Percentiles rank a stretch among this genome's conserved stretches.
These are phyloP conservation scores for Sternarchorhynchus goeldii DNA, from an alignment of 2,797 vertebrate species.

Conservation along the genomic window DNA sequence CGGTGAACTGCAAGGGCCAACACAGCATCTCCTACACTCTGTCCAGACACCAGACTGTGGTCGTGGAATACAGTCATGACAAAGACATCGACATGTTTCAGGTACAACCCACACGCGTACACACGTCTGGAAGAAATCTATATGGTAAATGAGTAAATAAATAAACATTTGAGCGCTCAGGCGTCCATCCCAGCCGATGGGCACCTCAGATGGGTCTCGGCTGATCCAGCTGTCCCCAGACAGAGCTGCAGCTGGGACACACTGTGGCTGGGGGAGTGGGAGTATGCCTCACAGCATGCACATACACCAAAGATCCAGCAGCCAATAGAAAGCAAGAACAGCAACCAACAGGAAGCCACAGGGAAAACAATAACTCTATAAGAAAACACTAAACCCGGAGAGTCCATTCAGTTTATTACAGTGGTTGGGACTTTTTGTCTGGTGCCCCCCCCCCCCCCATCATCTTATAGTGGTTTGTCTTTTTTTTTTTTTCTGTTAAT, in stretches of 20 bases:
- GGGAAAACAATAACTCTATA: slow-evolving; percentile 29
- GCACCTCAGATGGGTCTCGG: slow-evolving; percentile 40
- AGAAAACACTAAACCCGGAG: slow-evolving; percentile 60
- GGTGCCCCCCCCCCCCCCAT: too few relatives aligned
- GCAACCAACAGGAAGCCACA: slow-evolving; percentile 36
- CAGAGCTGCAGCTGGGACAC: slow-evolving; percentile 31
- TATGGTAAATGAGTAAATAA: neutral
- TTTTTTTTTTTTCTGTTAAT: neutral
- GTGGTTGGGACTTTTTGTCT: neutral
- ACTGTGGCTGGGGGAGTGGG: slow-evolving; percentile 17
- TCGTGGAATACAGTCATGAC: slow-evolving; percentile 96
- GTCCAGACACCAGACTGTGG: slow-evolving; percentile 95
- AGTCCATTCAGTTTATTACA: slow-evolving; percentile 47
- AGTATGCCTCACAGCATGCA: slow-evolving; percentile 21
- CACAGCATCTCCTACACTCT: slow-evolving; percentile 98
- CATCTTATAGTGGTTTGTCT: too few relatives aligned
- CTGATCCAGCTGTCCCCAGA: slow-evolving; percentile 21
- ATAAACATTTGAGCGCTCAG: too few relatives aligned
- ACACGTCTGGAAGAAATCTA: neutral
- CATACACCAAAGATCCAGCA: slow-evolving; percentile 38
- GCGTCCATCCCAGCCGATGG: neutral
- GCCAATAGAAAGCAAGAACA: slow-evolving; percentile 40
- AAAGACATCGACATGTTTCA: slow-evolving; percentile 99
- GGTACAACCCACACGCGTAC: slow-evolving; percentile 72
- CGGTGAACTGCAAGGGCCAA: slow-evolving; percentile 93